phyloP scores from a whole-genome alignment of 1,140 invertebrate genomes.

The Philaenus spumarius region DNA sequence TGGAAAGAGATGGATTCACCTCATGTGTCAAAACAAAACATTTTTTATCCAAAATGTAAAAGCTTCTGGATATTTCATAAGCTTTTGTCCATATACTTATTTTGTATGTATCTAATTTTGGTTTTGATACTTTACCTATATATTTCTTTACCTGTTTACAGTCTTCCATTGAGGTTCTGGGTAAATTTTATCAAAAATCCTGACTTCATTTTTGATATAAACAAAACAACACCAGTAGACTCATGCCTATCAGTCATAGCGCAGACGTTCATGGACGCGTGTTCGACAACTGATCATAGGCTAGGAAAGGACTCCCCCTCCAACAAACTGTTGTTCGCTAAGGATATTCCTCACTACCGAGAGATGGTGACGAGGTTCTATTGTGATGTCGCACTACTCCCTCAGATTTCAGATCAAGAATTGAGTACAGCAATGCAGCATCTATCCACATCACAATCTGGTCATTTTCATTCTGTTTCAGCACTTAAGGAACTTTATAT shows the following conservation, averaged over 20 bases:
- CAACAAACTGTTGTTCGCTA: slow-evolving; percentile 90
- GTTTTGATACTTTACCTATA: too few species aligned
- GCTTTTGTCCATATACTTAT: too few species aligned
- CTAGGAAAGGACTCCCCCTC: slow-evolving; percentile 92
- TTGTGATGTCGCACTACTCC: slow-evolving; percentile 70
- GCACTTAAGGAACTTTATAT: slow-evolving; percentile 91
- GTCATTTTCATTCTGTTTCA: slow-evolving; percentile 84
- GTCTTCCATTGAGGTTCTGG: slow-evolving; percentile 91
- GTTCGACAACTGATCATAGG: slow-evolving; percentile 80
- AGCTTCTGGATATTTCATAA: too few species aligned
- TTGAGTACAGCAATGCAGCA: slow-evolving; percentile 89
- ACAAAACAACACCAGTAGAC: slow-evolving; percentile 87
- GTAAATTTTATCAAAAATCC: slow-evolving; percentile 97
- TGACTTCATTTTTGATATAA: slow-evolving; percentile 94
- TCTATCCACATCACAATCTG: slow-evolving; percentile 74
- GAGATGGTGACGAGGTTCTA: slow-evolving; percentile 71
- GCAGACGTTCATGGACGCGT: slow-evolving; percentile 95
- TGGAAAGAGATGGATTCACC: too few species aligned
- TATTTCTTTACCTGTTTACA: slow-evolving; percentile 42
- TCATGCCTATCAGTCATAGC: slow-evolving; percentile 91
- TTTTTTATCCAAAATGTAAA: too few species aligned
- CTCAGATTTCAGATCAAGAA: slow-evolving; percentile 86
- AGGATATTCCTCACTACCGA: slow-evolving; percentile 79
- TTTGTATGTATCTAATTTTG: too few species aligned
- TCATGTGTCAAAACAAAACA: too few species aligned